A percentile compares a stretch with the other conserved stretches of the same genome.
Conservation (phyloP, 2,113 vertebrate genomes). For the Asarcornis scutulata region DNA sequence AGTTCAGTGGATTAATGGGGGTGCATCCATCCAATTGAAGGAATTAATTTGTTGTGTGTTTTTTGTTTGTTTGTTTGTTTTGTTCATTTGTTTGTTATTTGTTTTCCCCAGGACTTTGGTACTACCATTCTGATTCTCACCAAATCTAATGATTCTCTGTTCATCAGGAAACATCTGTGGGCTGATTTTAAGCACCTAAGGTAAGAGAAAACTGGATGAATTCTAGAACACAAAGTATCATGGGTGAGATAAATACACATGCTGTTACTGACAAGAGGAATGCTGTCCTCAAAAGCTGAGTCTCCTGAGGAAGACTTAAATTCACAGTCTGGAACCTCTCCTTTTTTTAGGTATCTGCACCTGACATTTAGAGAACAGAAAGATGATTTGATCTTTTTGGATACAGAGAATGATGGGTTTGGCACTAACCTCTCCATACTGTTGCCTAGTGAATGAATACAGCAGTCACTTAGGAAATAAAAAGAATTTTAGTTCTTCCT, state of each 20-base stretch:
- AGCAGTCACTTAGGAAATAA: neutral
- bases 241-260: neutral
- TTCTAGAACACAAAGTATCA: neutral
- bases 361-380: neutral
- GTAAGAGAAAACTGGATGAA: neutral
- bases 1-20: neutral
- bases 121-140: neutral
- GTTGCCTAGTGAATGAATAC: neutral
- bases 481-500: neutral
- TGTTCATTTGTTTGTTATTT: neutral
- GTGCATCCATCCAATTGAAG: neutral
- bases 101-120: neutral
- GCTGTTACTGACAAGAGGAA: neutral
- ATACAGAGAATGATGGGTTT: neutral
- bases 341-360: neutral
- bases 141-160: neutral
- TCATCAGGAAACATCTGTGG: neutral
- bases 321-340: neutral
- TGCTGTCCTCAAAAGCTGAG: neutral
- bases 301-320: neutral
- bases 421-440: neutral
- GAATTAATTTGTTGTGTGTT: neutral
- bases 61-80: neutral
- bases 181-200: neutral
- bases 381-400: neutral